Conservation (phyloP, 2,113 vertebrate species). For the Phalacrocorax pelagicus region DNA sequence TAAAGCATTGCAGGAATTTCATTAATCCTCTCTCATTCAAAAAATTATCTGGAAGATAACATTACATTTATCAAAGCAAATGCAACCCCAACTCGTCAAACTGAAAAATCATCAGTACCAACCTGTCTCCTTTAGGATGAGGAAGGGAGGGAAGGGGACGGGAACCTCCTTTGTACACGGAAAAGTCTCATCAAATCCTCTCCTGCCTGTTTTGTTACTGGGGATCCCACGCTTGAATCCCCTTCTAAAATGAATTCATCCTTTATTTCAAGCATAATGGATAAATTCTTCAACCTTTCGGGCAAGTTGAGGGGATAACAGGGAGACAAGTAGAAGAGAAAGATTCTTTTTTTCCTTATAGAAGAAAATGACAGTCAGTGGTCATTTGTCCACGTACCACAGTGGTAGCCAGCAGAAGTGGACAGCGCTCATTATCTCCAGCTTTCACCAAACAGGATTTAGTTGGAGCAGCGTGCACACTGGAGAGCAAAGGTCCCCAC, state of each 20-base stretch:
- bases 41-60: background rate
- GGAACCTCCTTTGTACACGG: background rate
- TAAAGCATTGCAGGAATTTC: background rate
- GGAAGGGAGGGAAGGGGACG: too few species aligned
- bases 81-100: background rate
- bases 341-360: background rate
- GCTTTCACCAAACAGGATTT: background rate
- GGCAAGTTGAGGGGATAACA: background rate
- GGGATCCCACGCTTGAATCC: background rate
- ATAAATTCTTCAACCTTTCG: background rate
- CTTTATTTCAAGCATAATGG: background rate
- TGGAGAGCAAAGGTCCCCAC: background rate
- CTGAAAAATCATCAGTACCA: background rate
- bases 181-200: background rate
- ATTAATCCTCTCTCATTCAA: background rate
- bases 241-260: background rate
- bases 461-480: fast-evolving
- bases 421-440: fast-evolving
- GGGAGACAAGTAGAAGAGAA: background rate
- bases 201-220: background rate
- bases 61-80: background rate
- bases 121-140: background rate
- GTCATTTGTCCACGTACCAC: background rate
- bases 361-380: background rate
- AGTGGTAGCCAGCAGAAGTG: background rate